Conservation (phyloP, 1,140 invertebrate species). For the Pogonus chalceus region DNA sequence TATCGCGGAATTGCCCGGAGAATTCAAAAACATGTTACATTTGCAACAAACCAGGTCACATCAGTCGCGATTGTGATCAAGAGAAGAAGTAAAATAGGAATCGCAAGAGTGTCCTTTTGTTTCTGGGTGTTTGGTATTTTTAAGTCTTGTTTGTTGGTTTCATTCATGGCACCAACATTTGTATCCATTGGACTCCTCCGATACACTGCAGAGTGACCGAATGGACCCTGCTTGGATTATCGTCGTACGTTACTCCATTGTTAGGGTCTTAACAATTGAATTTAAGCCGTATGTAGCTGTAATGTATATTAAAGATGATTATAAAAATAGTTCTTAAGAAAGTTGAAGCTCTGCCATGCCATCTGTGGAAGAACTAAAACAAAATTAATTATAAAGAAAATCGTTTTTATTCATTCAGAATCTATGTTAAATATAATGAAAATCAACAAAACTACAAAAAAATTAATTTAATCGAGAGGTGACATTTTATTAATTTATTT, state of each 20-base stretch:
- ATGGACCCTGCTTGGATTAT: background rate
- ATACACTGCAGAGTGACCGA: background rate
- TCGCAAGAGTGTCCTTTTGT: background rate
- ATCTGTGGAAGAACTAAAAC: constrained; percentile 1
- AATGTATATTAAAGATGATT: constrained; percentile 1
- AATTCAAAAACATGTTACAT: constrained; percentile 77
- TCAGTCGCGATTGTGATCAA: constrained; percentile 80
- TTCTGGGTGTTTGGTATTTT: background rate
- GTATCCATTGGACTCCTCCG: background rate
- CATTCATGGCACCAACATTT: background rate
- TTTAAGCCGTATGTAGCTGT: background rate
- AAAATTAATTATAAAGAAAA: background rate
- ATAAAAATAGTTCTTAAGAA: background rate
- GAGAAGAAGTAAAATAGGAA: constrained; percentile 46
- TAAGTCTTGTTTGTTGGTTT: background rate
- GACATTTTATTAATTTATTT: background rate
- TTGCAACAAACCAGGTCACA: constrained; percentile 80
- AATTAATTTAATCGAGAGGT: background rate
- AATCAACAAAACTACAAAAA: background rate
- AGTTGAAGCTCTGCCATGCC: constrained; percentile 1
- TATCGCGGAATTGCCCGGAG: constrained; percentile 80
- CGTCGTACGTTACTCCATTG: background rate
- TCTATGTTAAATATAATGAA: background rate
- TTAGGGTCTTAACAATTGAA: background rate
- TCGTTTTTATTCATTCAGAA: background rate